phyloP scores from a whole-genome alignment of 2,888 invertebrate species.

The Drosophila prostipennis region DNA sequence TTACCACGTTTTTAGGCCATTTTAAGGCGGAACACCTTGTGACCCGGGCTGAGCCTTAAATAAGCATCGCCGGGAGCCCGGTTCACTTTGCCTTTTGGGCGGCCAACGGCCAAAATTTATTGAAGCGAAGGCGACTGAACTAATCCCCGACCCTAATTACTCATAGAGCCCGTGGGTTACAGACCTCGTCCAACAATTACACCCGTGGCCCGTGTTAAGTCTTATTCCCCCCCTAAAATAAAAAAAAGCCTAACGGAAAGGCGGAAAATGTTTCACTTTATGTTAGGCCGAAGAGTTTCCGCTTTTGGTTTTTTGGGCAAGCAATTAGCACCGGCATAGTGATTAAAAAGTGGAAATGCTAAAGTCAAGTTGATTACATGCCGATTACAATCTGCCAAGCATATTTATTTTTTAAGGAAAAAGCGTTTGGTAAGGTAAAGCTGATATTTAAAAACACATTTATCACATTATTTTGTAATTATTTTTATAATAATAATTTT shows the following conservation, averaged over 20 bases:
- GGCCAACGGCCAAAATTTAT: conserved; percentile 62
- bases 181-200: conserved; percentile 66
- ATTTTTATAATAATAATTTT: no score
- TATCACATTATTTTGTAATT: no score
- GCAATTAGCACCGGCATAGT: conserved; percentile 58
- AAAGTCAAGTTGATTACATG: conserved; percentile 35
- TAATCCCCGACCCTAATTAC: conserved; percentile 75
- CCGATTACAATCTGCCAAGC: conserved; percentile 23
- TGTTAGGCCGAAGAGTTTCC: conserved; percentile 54
- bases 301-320: conserved; percentile 44
- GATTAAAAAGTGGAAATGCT: conserved; percentile 46
- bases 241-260: conserved; percentile 45
- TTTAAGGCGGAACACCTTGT: conserved; percentile 43
- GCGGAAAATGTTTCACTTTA: conserved; percentile 67
- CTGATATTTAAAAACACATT: no score
- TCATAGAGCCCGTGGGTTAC: conserved; percentile 58
- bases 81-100: conserved; percentile 46
- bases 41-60: conserved; percentile 55
- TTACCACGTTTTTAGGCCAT: conserved; percentile 12
- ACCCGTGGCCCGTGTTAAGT: conserved; percentile 49
- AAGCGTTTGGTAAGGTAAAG: background rate
- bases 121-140: conserved; percentile 64
- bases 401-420: background rate
- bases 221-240: conserved; percentile 31
- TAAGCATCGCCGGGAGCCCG: conserved; percentile 24